Evolutionary conservation across 2,888 invertebrate genomes (phyloP), one percentile per base, ranked within the genome.

Genomic region (Drosophila monieri): DNA sequence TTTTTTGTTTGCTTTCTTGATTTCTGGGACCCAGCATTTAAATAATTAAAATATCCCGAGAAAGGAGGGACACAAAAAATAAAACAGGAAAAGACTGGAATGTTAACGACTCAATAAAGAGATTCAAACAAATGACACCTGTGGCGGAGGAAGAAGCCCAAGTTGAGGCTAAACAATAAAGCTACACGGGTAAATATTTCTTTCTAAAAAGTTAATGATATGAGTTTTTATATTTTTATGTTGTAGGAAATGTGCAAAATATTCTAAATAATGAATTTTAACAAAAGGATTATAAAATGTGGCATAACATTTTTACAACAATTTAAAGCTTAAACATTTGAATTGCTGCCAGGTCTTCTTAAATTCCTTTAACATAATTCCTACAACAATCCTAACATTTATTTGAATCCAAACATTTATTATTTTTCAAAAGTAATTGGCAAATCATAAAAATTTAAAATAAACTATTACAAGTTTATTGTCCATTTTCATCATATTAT

Each of bases 21-120:
- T 72, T 49, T 46, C 32, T 25, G 15, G 55, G 23, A 32, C 65
- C 57, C 15, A 3, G 8, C 35, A 46, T 37, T 35, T 78, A 81
- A 72, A 78, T 78, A 87, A 87, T 87, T 74, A 68, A 80, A 78
- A 85, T 80, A 62, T 65, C 65, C 79, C 8, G 21, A 10, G 14
- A n/a, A 60, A 32, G 25, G 18, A 6, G 12, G 12, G 4, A 10
- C 2, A 14, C 35, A 47, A 5, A 14, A n/a, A 44, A 23, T n/a
- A 15, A 25, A 46, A 67, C 44, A 27, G 67, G 62, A 67, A 37
- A 21, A 23, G 2, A n/a, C 37, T 49, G 68, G 78, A 73, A 80
- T 86, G 69, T 73, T 73, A 87, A 85, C 78, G 78, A 74, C 74
- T 85, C 85, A 81, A 88, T 81, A 77, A 67, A 67, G 58, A 60